Conservation (phyloP, 2,797 vertebrate genomes). For the Sparus aurata region DNA sequence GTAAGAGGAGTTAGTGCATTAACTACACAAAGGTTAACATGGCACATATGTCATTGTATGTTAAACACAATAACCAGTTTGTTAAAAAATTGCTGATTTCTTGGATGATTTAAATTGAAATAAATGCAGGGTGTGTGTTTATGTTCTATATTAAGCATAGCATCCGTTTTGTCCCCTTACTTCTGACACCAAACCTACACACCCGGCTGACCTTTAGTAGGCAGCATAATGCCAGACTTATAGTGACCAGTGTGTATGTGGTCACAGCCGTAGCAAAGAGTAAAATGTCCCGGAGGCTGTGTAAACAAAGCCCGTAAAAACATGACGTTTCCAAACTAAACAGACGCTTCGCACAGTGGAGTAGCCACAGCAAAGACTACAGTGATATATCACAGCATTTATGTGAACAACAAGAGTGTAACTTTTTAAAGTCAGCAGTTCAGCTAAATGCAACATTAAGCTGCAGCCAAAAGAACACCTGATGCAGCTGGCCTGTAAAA, state of each 20-base stretch:
- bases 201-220: not conserved
- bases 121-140: not conserved
- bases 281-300: not conserved
- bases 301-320: not conserved
- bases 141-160: not conserved
- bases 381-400: slow-evolving; percentile 5
- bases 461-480: not conserved
- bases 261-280: not conserved
- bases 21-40: not conserved
- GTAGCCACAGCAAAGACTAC: not conserved
- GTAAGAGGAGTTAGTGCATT: not conserved
- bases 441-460: slow-evolving; percentile 30
- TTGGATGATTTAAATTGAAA: not conserved
- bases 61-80: not conserved
- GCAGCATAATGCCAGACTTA: not conserved
- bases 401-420: not conserved
- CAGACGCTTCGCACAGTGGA: not conserved
- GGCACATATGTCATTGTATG: not conserved
- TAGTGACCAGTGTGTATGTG: not conserved
- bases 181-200: not conserved
- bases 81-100: not conserved
- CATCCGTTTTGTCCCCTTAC: not conserved
- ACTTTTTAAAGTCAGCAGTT: slow-evolving; percentile 23
- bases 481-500: not conserved
- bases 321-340: not conserved